Evolutionary conservation across 1,140 invertebrate species (phyloP).

Genomic region (Teleogryllus occipitalis): DNA sequence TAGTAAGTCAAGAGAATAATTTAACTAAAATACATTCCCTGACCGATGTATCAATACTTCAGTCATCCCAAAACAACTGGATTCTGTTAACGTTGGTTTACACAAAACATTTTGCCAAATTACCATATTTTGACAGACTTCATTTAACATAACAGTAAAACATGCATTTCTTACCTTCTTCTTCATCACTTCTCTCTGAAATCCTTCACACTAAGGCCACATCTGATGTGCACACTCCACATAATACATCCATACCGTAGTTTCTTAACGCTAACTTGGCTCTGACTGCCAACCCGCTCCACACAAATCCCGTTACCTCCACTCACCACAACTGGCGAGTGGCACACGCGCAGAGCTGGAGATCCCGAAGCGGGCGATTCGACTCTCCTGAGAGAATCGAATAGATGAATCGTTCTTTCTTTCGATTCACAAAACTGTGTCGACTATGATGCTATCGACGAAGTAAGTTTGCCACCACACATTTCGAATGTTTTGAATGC

Average conservation of each 20-base stretch:
- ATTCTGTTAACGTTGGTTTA: too few relatives aligned
- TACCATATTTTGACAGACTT: background rate
- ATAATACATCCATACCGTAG: background rate
- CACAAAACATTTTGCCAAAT: background rate
- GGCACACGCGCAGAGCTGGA: too few relatives aligned
- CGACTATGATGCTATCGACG: too few relatives aligned
- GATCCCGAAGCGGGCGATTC: too few relatives aligned
- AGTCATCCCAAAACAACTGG: background rate
- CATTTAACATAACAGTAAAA: background rate
- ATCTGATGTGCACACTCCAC: background rate
- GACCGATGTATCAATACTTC: background rate
- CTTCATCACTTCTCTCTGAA: slow-evolving; percentile 15
- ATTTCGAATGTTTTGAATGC: too few relatives aligned
- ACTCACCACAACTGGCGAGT: background rate
- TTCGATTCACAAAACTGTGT: too few relatives aligned
- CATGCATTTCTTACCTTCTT: slow-evolving; percentile 12
- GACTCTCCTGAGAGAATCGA: too few relatives aligned
- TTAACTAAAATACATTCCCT: background rate
- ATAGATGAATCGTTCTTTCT: too few relatives aligned
- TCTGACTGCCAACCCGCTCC: background rate
- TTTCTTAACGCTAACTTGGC: background rate
- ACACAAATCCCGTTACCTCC: background rate
- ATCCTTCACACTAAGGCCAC: slow-evolving; percentile 8
- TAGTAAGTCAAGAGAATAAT: background rate
- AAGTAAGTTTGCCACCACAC: too few relatives aligned